Evolutionary conservation across 2,797 vertebrate genomes (phyloP).

Genomic region (Molothrus aeneus): DNA sequence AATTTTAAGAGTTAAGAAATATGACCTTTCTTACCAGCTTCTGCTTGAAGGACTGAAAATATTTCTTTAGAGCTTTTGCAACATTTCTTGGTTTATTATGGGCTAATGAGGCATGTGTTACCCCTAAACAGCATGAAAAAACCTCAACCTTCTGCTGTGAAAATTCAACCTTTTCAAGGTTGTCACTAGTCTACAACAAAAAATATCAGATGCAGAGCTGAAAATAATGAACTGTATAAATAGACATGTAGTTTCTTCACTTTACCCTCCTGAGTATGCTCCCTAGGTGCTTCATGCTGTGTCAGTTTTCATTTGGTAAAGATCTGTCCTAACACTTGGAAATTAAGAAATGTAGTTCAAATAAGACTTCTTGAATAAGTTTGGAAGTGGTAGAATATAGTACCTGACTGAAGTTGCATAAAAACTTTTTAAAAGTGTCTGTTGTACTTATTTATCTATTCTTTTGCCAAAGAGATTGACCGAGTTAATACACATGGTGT

Average conservation of each 20-base stretch:
- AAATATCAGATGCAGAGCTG: background rate
- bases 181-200: background rate
- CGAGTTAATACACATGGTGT: background rate
- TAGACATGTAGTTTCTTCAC: background rate
- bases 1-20: background rate
- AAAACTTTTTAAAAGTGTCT: background rate
- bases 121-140: background rate
- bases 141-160: background rate
- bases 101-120: background rate
- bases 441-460: background rate
- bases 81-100: background rate
- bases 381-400: background rate
- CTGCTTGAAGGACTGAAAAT: background rate
- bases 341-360: conserved; percentile 6
- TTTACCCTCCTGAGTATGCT: background rate
- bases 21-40: background rate
- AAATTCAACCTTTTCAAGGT: background rate
- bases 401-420: background rate
- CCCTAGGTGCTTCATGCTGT: background rate
- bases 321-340: background rate
- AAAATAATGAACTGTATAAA: background rate
- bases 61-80: background rate
- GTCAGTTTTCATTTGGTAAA: background rate
- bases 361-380: background rate
- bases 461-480: background rate